A percentile compares a stretch with the other conserved stretches of the same genome.
These are phyloP conservation scores for Microctonus hyperodae DNA, from an alignment of 2,888 invertebrate species.

Conservation along the genomic window DNA sequence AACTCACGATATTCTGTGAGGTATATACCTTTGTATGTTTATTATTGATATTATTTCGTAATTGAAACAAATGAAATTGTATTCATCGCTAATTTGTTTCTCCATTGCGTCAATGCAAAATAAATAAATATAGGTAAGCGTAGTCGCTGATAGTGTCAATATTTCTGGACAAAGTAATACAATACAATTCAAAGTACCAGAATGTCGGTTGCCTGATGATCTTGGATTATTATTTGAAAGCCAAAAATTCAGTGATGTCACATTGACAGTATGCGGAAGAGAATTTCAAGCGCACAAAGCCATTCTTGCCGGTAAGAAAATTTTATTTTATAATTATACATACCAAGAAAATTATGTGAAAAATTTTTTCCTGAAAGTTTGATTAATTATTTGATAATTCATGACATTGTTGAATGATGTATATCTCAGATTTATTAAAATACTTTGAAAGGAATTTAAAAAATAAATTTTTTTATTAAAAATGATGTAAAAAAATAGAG, in stretches of 20 bases:
- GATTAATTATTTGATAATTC: too few relatives aligned
- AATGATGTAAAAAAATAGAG: too few relatives aligned
- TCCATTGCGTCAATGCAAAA: constrained; percentile 31
- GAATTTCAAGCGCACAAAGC: constrained; percentile 98
- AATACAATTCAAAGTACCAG: constrained; percentile 96
- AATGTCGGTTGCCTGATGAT: constrained; percentile 94
- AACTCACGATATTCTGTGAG: constrained; percentile 99
- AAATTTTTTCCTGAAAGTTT: too few relatives aligned
- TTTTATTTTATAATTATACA: too few relatives aligned
- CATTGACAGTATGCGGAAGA: constrained; percentile 88
- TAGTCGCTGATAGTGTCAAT: constrained; percentile 99
- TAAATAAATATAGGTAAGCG: constrained; percentile 73
- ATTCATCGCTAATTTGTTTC: constrained; percentile 14
- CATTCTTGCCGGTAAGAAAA: constrained; percentile 75
- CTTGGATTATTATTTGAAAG: constrained; percentile 94
- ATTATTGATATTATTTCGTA: constrained; percentile 40
- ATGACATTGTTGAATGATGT: too few relatives aligned
- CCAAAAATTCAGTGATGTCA: constrained; percentile 97
- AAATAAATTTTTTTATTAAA: too few relatives aligned
- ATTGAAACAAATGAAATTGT: constrained; percentile 32
- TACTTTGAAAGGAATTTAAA: too few relatives aligned
- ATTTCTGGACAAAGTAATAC: constrained; percentile 98
- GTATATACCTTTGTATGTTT: constrained; percentile 65
- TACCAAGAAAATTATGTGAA: too few relatives aligned
- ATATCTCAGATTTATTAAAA: too few relatives aligned